These are phyloP conservation scores for Drosophila parabipectinata DNA, from an alignment of 1,140 invertebrate species.

Conservation along the genomic window DNA sequence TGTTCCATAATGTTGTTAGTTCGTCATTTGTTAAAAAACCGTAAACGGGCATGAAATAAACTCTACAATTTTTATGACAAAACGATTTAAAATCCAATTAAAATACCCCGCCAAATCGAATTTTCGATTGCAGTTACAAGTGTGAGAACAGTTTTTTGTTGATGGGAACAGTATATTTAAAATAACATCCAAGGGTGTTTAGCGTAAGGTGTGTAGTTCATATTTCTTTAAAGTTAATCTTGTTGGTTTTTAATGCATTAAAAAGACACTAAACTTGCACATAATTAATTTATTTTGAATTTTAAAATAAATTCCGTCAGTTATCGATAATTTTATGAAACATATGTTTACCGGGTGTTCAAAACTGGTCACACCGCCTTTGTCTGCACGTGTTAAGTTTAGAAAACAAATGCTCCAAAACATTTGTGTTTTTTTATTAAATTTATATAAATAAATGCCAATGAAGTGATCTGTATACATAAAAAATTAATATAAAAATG, in stretches of 20 bases:
- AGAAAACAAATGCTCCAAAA: constrained; percentile 3
- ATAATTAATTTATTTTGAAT: not conserved
- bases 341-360: constrained; percentile 15
- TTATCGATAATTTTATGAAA: not conserved
- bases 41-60: no score
- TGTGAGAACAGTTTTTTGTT: not conserved
- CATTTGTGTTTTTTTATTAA: constrained; percentile 5
- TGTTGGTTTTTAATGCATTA: not conserved
- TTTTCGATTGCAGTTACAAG: not conserved
- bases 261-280: no score
- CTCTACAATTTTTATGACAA: not conserved
- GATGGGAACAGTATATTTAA: not conserved
- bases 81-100: not conserved
- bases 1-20: no score
- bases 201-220: not conserved
- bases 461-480: constrained; percentile 12
- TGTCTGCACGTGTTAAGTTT: constrained; percentile 60
- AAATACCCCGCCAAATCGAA: not conserved
- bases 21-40: no score
- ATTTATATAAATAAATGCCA: constrained; percentile 6
- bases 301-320: not conserved
- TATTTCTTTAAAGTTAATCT: not conserved
- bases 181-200: no score
- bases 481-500: constrained; percentile 85
- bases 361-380: not conserved